These are phyloP conservation scores for Thrips palmi DNA, from an alignment of 1,140 invertebrate species.

Conservation along the genomic window DNA sequence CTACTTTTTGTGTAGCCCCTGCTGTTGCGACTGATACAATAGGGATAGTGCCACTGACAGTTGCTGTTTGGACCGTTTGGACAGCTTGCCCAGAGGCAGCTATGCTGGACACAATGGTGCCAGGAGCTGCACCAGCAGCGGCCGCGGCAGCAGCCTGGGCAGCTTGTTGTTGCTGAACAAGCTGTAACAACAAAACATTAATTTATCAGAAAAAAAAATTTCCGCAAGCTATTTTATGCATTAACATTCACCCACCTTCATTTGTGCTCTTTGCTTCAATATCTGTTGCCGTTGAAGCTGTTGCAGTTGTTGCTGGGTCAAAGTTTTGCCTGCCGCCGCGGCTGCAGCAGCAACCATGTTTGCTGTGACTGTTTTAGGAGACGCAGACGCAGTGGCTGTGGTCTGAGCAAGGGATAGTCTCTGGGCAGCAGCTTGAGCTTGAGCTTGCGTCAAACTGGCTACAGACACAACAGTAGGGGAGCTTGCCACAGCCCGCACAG, in stretches of 20 bases:
- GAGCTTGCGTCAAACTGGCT: slow-evolving; percentile 19
- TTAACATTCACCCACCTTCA: slow-evolving; percentile 15
- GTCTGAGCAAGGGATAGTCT: neutral
- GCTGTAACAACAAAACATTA: too few relatives aligned
- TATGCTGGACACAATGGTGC: too few relatives aligned
- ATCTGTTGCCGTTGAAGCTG: slow-evolving; percentile 20
- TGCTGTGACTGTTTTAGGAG: neutral
- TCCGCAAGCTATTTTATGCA: too few relatives aligned
- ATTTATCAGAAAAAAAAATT: too few relatives aligned
- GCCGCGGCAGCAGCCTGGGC: slow-evolving; percentile 16
- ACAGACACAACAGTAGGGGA: slow-evolving; percentile 20
- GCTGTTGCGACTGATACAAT: too few relatives aligned
- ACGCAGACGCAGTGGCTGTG: neutral
- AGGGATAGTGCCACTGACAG: too few relatives aligned
- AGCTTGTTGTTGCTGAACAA: too few relatives aligned
- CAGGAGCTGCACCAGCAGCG: slow-evolving; percentile 20
- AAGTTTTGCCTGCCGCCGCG: slow-evolving; percentile 19
- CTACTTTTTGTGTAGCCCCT: too few relatives aligned
- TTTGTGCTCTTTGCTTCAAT: slow-evolving; percentile 19
- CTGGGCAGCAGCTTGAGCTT: slow-evolving; percentile 21
- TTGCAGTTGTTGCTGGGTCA: slow-evolving; percentile 18
- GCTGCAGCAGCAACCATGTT: slow-evolving; percentile 17
- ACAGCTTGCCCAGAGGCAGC: too few relatives aligned
- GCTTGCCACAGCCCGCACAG: neutral
- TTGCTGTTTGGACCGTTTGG: too few relatives aligned